phyloP scores from a whole-genome alignment of 2,797 vertebrate genomes.

The Tenualosa ilisha region DNA sequence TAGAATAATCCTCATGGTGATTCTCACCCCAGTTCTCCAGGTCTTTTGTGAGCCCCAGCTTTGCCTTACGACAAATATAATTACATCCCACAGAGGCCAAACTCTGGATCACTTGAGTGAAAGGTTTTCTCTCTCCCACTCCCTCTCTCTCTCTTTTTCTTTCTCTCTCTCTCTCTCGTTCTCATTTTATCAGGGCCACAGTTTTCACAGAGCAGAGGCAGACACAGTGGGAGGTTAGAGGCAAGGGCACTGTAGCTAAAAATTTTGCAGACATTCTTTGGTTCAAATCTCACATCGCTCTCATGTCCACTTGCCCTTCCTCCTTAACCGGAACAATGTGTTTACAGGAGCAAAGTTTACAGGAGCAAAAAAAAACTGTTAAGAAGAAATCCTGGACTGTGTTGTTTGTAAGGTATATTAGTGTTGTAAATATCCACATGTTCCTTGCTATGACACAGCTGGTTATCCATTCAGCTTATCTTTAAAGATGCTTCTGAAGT shows the following conservation, averaged over 20 bases:
- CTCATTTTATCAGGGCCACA: neutral
- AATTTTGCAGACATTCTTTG: neutral
- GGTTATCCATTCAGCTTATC: neutral
- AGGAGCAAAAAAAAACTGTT: neutral
- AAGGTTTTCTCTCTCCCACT: neutral
- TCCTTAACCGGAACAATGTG: neutral
- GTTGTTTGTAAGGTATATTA: too few species aligned
- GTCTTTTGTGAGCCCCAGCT: slow-evolving; percentile 40
- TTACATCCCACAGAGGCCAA: slow-evolving; percentile 45
- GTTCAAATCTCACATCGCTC: neutral
- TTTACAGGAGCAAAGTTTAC: neutral
- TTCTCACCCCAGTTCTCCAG: slow-evolving; percentile 55
- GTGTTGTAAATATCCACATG: slow-evolving; percentile 25
- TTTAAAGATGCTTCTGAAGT: neutral
- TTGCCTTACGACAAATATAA: slow-evolving; percentile 56
- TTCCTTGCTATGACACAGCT: neutral
- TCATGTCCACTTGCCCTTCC: neutral
- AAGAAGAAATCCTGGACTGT: neutral
- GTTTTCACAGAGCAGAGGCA: slow-evolving; percentile 7
- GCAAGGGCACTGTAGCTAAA: neutral
- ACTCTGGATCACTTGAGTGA: slow-evolving; percentile 37
- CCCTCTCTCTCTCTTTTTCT: neutral
- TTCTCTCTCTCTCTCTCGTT: neutral
- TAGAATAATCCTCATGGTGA: slow-evolving; percentile 60
- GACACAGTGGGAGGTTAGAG: neutral